Percentiles rank a stretch among this genome's conserved stretches.
phyloP scores from a whole-genome alignment of 2,797 vertebrate genomes.

The Phalloptychus januarius region DNA sequence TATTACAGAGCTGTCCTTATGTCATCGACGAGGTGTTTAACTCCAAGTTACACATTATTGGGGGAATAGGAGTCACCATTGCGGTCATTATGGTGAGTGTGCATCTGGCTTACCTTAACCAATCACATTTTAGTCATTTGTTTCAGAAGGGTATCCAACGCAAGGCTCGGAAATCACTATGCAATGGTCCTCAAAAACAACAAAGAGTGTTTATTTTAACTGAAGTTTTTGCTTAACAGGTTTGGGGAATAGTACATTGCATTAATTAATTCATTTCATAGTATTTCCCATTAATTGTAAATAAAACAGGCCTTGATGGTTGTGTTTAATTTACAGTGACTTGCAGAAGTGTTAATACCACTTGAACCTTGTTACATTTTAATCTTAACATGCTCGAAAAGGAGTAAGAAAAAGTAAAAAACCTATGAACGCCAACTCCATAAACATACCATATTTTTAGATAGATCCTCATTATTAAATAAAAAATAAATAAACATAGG shows the following conservation, averaged over 20 bases:
- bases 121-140: not conserved
- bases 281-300: not conserved
- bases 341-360: not conserved
- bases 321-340: not conserved
- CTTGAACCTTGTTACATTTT: not conserved
- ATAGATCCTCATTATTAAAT: too few relatives aligned
- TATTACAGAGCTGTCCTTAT: slow-evolving; percentile 84
- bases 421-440: too few relatives aligned
- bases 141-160: not conserved
- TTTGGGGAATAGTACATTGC: not conserved
- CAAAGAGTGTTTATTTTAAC: not conserved
- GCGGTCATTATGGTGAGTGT: slow-evolving; percentile 90
- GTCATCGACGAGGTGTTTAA: slow-evolving; percentile 90
- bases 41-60: slow-evolving; percentile 91
- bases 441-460: too few relatives aligned
- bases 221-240: not conserved
- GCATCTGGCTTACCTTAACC: not conserved
- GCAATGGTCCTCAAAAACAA: not conserved
- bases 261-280: not conserved
- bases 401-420: too few relatives aligned
- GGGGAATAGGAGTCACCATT: slow-evolving; percentile 89
- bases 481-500: too few relatives aligned
- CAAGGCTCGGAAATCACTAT: not conserved
- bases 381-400: too few relatives aligned
- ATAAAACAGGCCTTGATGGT: not conserved